Evolutionary conservation across 1,140 invertebrate genomes (phyloP), one percentile per base, ranked within the genome.

Genomic region (Amphibalanus amphitrite): DNA sequence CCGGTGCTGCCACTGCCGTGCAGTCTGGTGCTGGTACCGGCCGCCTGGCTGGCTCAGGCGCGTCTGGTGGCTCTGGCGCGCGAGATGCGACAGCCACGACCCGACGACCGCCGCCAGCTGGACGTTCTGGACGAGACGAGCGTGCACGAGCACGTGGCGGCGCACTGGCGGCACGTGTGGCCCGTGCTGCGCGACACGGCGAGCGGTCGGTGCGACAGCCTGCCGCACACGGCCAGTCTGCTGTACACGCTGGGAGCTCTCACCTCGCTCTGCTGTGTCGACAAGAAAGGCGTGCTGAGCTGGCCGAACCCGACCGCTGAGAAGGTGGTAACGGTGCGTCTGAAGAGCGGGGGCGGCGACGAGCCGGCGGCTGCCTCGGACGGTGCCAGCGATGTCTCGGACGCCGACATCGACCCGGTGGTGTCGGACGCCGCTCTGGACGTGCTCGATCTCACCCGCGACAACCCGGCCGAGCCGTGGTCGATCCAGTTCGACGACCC

Each of bases 291-390:
- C 13, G 90, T 98, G 75, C 81, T 98, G 23, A 95, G 93, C 0
- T 97, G 94, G 93, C 93, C 95, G 0, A 97, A 97, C 85, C 94
- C 95, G 8, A 95, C 92, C 1, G 91, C 95, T 0, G 95, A 98
- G 79, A 97, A 98, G 83, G 89, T 98, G 29, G 97, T 95, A 97
- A 1, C 97, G 93, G 0, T 93, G 95, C 78, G 91, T 95, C 82
- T 88, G 90, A 74, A 88, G 90, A 77, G 88, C 90, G 77, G 26
- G n/a, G 28, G 90, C 90, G 10, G 95, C 94, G 82, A 87, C 88
- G 71, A 82, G 97, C 30, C 89, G 95, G 64, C 64, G 3, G 64
- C 23, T 26, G 65, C n/a, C 69, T 70, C n/a, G n/a, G 38, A 70
- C 38, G 59, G 69, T 3, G 28, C 69, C 17, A 28, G 59, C 65